Percentiles rank a stretch among this genome's conserved stretches.
These are phyloP conservation scores for Threskiornis aethiopicus DNA, from an alignment of 2,797 vertebrate genomes.

Conservation along the genomic window DNA sequence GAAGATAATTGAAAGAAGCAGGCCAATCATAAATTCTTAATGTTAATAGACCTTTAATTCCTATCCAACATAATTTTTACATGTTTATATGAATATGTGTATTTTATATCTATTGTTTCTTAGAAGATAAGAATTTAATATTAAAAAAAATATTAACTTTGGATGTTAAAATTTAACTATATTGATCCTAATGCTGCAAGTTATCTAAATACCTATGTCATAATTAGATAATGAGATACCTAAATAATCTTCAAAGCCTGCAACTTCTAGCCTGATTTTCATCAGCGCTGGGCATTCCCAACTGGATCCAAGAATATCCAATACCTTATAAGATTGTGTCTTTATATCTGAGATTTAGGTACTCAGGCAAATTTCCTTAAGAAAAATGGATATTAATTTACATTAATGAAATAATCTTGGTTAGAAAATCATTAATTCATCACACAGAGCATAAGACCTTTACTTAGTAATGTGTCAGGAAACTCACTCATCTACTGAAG, in stretches of 20 bases:
- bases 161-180: neutral
- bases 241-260: neutral
- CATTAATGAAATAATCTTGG: neutral
- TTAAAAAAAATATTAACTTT: neutral
- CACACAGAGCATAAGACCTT: neutral
- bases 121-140: neutral
- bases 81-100: neutral
- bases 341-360: neutral
- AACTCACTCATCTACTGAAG: neutral
- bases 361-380: neutral
- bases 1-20: neutral
- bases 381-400: neutral
- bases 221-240: neutral
- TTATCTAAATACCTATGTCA: neutral
- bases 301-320: neutral
- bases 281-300: neutral
- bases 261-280: neutral
- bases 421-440: neutral
- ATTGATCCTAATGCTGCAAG: neutral
- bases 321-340: neutral
- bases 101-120: neutral
- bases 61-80: neutral
- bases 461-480: neutral
- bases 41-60: neutral
- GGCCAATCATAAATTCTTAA: neutral